Evolutionary conservation across 2,888 invertebrate genomes (phyloP).

Genomic region (Chalcosyrphus nemorum): DNA sequence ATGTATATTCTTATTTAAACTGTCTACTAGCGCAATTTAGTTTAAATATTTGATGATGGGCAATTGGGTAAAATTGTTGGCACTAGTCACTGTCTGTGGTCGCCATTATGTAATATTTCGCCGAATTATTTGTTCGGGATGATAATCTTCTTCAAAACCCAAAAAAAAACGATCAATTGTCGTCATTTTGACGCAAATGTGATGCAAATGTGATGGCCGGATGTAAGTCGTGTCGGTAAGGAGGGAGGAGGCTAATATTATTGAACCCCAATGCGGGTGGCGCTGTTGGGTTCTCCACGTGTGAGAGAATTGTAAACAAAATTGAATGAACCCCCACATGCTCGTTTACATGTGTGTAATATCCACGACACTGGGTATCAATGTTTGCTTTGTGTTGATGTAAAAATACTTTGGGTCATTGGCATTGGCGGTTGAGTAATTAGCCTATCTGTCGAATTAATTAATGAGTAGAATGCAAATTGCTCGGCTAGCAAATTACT

Average conservation of each 20-base stretch:
- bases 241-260: neutral
- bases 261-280: neutral
- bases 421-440: neutral
- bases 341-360: neutral
- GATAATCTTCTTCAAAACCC: too few relatives aligned
- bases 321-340: neutral
- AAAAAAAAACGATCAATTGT: conserved; percentile 9
- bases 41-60: neutral
- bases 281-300: neutral
- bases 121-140: neutral
- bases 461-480: neutral
- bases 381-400: neutral
- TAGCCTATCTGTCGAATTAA: neutral
- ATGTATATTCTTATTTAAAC: neutral
- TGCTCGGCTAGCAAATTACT: neutral
- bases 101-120: conserved; percentile 36
- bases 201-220: neutral
- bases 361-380: neutral
- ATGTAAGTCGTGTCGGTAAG: neutral
- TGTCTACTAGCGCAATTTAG: neutral
- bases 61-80: conserved; percentile 13
- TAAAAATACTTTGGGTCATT: neutral
- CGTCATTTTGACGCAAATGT: conserved; percentile 33
- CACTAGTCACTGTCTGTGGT: neutral
- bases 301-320: conserved; percentile 17